Conservation (phyloP, 1,140 invertebrate species). For the Cherax destructor region DNA sequence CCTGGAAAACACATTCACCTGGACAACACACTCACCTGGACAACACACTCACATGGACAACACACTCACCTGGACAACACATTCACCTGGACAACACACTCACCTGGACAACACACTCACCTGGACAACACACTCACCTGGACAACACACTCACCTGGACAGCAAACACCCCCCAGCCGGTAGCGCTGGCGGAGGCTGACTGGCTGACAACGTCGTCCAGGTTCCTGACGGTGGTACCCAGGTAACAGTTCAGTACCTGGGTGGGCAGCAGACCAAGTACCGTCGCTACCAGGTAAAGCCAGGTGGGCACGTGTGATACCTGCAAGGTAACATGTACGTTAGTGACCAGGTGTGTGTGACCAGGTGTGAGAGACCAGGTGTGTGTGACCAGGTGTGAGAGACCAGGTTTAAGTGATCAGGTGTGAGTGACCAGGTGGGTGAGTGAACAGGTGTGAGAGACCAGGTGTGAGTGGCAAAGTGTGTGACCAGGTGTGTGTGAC, state of each 20-base stretch:
- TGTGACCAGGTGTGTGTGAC: too few species aligned
- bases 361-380: not conserved
- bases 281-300: slow-evolving; percentile 47
- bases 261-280: slow-evolving; percentile 51
- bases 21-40: too few species aligned
- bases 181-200: slow-evolving; percentile 44
- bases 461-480: too few species aligned
- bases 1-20: too few species aligned
- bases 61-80: too few species aligned
- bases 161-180: slow-evolving; percentile 41
- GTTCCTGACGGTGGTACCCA: slow-evolving; percentile 51
- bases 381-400: not conserved
- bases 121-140: too few species aligned
- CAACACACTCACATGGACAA: too few species aligned
- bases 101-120: too few species aligned
- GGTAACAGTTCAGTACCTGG: slow-evolving; percentile 53
- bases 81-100: too few species aligned
- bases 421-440: too few species aligned
- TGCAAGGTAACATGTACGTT: not conserved
- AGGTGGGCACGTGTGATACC: slow-evolving; percentile 44
- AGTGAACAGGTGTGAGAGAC: too few species aligned
- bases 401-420: too few species aligned
- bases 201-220: slow-evolving; percentile 48
- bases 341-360: not conserved
- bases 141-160: slow-evolving; percentile 29